A percentile compares a stretch with the other conserved stretches of the same genome.
Conservation (phyloP, 2,888 invertebrate genomes). For the Tricholauxania praeusta region DNA sequence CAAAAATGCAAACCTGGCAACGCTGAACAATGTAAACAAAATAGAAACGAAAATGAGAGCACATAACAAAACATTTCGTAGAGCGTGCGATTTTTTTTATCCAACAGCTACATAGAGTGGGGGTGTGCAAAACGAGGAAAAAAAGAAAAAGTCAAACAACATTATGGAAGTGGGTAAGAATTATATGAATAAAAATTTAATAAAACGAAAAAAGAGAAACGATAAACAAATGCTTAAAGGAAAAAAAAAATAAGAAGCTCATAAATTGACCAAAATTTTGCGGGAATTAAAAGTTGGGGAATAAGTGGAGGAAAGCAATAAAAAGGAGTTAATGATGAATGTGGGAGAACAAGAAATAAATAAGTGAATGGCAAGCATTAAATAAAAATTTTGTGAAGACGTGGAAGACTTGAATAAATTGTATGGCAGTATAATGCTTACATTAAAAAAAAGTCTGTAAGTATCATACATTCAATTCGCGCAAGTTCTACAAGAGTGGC, state of each 20-base stretch:
- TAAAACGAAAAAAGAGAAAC: background rate
- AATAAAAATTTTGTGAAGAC: no score
- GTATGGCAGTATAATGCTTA: no score
- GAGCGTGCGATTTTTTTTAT: slow-evolving; percentile 18
- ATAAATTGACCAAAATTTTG: background rate
- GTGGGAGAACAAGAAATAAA: slow-evolving; percentile 15
- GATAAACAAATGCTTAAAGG: background rate
- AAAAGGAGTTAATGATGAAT: slow-evolving; percentile 9
- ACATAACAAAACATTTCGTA: background rate
- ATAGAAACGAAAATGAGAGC: slow-evolving; percentile 21
- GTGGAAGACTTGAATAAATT: no score
- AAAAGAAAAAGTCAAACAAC: background rate
- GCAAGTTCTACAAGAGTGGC: no score
- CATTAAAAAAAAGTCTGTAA: no score
- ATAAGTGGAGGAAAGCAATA: slow-evolving; percentile 1
- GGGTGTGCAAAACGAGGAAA: background rate
- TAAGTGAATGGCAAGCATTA: no score
- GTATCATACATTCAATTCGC: no score
- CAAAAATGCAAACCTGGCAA: no score
- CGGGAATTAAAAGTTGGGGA: slow-evolving; percentile 1
- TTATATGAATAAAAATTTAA: slow-evolving; percentile 12
- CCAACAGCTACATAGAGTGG: no score
- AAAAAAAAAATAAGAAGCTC: slow-evolving; percentile 4
- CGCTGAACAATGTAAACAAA: slow-evolving; percentile 35
- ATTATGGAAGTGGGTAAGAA: background rate